Base-by-base conservation (phyloP, 2,888 invertebrate genomes). In the Ischnus inquisitorius region DNA sequence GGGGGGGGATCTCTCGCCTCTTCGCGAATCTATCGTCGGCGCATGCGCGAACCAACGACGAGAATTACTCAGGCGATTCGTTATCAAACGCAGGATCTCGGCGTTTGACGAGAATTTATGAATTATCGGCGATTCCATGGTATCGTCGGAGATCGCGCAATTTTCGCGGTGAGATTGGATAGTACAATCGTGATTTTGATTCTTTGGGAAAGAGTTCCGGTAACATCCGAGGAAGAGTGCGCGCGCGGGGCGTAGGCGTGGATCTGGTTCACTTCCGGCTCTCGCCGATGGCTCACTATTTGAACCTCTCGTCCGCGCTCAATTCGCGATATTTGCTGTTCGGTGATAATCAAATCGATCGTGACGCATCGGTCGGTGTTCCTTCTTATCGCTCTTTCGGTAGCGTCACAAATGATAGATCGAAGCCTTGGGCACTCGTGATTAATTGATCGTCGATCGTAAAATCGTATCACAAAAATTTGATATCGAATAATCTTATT, bases 11-110 rank as follows among this genome's bases (percentile, higher is more conserved):
- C 39, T 34, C 8, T 67, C 67, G 62, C 39, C 16, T 57, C 19
- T 39, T 19, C 46, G 65, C 25, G 19, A 25, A 41, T 22, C 19
- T 43, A 1, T 25, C 34, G 8, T 10, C 19, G 51, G 85, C 90
- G 89, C 89, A 80, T 85, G 90, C 90, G 90, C 83, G 25, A 54
- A 78, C 34, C 76, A 64, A n/a, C 46, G 25, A 74, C 68, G 22
- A 65, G 46, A 62, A 39, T 80, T 60, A 28, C 22, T 25, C 68
- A 19, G 67, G 43, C 39, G 41, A 60, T 43, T 25, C n/a, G 60
- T 76, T 54, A 34, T 46, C 25, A 28, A n/a, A 12, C 12, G 14
- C 39, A 14, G 39, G 2, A 6, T 64, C 25, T 25, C 2, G 48
- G 22, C 16, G 22, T 48, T 1, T 48, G 25, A 75, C 34, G 8